Conservation (phyloP, 2,113 vertebrate species). For the Zapornia atra region DNA sequence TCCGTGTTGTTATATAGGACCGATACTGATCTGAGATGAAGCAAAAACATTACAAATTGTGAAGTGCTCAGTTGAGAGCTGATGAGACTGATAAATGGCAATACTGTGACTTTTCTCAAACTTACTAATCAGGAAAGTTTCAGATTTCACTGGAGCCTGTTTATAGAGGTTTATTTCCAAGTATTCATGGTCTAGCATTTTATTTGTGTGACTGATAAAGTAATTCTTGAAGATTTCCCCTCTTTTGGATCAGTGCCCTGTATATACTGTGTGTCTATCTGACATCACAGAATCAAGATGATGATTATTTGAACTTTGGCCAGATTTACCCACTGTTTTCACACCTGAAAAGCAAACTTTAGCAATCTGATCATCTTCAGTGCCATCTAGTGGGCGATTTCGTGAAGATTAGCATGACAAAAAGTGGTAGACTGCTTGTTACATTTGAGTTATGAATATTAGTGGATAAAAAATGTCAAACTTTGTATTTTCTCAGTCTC, state of each 20-base stretch:
- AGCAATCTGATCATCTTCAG: background rate
- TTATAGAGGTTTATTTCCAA: background rate
- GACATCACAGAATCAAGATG: background rate
- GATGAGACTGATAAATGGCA: background rate
- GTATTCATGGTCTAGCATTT: background rate
- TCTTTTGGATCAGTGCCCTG: background rate
- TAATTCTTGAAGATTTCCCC: background rate
- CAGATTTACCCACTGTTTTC: background rate
- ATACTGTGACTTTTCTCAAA: background rate
- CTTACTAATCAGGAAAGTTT: background rate
- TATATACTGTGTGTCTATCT: background rate
- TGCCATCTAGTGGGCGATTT: constrained; percentile 43
- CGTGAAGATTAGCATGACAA: background rate
- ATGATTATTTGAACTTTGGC: background rate
- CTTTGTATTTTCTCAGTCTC: background rate
- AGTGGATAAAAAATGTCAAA: background rate
- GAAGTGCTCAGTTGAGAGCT: background rate
- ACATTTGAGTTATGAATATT: background rate
- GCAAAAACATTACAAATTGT: background rate
- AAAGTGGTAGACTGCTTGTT: background rate
- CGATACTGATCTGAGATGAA: background rate
- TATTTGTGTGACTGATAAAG: background rate
- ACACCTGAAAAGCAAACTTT: background rate
- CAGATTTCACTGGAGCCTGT: background rate
- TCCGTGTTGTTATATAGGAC: background rate